These are phyloP conservation scores for Sinopyrophorus schimmeli DNA, from an alignment of 2,888 invertebrate genomes.

Conservation along the genomic window DNA sequence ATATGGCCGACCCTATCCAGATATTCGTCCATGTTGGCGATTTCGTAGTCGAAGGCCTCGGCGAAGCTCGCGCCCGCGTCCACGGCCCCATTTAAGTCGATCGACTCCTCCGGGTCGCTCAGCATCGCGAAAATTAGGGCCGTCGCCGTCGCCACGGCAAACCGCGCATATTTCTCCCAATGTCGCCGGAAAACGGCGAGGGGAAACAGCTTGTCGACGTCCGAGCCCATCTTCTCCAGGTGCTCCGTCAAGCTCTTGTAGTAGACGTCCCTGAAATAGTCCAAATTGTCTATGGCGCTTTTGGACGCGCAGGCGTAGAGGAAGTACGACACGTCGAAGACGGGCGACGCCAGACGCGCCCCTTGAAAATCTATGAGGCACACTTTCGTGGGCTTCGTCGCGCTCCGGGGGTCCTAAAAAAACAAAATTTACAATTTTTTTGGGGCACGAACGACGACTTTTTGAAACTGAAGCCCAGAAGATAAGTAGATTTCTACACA, in stretches of 20 bases:
- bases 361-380: slow-evolving; percentile 32
- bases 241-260: slow-evolving; percentile 6
- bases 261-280: slow-evolving; percentile 13
- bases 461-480: no score
- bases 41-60: neutral
- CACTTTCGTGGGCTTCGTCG: slow-evolving; percentile 9
- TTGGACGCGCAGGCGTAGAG: slow-evolving; percentile 11
- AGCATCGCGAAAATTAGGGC: neutral
- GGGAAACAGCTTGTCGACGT: neutral
- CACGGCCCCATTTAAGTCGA: neutral
- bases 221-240: slow-evolving; percentile 5
- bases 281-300: slow-evolving; percentile 5
- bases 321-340: slow-evolving; percentile 14
- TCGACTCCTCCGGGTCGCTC: neutral
- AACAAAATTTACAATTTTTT: no score
- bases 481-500: no score
- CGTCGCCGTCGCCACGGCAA: neutral
- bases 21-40: neutral
- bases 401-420: slow-evolving; percentile 31
- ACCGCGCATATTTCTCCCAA: neutral
- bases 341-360: slow-evolving; percentile 12
- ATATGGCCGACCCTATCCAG: no score
- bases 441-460: no score
- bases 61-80: neutral
- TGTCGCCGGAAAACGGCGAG: neutral